phyloP scores from a whole-genome alignment of 1,140 invertebrate species.

The Sinella curviseta region DNA sequence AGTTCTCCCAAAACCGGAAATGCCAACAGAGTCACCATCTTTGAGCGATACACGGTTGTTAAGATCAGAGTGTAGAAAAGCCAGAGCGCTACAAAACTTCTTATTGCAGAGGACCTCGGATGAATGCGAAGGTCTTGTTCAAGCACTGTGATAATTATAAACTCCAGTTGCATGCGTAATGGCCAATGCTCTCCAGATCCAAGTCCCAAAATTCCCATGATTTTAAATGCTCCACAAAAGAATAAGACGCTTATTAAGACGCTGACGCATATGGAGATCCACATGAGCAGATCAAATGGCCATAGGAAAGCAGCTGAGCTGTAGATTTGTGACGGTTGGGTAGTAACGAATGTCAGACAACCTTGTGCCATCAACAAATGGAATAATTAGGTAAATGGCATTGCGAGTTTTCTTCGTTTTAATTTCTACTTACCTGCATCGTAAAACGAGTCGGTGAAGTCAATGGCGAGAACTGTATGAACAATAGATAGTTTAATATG shows the following conservation, averaged over 20 bases:
- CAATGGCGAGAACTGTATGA: background rate
- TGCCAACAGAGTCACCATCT: conserved; percentile 32
- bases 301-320: conserved; percentile 24
- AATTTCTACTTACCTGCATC: conserved; percentile 1
- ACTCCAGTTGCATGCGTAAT: conserved; percentile 9
- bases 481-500: no score
- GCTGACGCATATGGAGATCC: background rate
- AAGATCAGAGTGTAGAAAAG: conserved; percentile 35
- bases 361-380: background rate
- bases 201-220: background rate
- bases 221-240: background rate
- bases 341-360: conserved; percentile 5
- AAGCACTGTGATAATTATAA: background rate
- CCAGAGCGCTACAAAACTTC: conserved; percentile 27
- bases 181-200: conserved; percentile 1
- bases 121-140: conserved; percentile 1
- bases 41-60: conserved; percentile 38
- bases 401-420: no score
- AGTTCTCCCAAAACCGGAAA: conserved; percentile 29
- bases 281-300: conserved; percentile 34
- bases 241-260: background rate
- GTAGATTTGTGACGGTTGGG: background rate
- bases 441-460: conserved; percentile 19
- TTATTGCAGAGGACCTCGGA: background rate
- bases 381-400: no score